phyloP scores from a whole-genome alignment of 2,797 vertebrate genomes.

The Benthosema pterotum region DNA sequence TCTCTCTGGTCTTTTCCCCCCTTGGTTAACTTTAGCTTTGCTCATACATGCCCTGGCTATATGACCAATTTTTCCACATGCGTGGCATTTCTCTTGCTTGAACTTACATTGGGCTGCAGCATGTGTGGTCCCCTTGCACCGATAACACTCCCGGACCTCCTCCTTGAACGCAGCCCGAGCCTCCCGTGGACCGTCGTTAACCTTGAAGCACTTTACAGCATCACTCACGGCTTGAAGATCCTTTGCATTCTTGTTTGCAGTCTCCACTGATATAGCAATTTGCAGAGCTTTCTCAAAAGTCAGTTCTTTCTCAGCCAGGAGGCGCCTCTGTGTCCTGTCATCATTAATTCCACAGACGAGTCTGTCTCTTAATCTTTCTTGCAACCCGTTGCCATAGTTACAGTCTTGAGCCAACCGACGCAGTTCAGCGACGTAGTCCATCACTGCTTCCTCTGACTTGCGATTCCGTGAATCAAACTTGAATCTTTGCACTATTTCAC shows the following conservation, averaged over 20 bases:
- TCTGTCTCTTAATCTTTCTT: conserved; percentile 14
- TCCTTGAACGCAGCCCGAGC: not conserved
- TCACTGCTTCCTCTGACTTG: conserved; percentile 3
- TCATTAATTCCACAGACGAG: conserved; percentile 17
- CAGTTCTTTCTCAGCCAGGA: conserved; percentile 6
- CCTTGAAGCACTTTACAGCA: not conserved
- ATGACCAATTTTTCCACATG: conserved; percentile 30
- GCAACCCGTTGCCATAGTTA: conserved; percentile 2
- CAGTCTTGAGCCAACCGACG: not conserved
- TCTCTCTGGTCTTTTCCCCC: not conserved
- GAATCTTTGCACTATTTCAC: no score
- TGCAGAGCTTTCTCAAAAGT: conserved; percentile 13
- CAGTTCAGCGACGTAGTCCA: conserved; percentile 1
- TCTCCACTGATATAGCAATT: conserved; percentile 1
- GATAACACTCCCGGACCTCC: conserved; percentile 9
- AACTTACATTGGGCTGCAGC: conserved; percentile 13
- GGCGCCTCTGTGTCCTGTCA: conserved; percentile 11
- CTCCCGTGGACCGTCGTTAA: conserved; percentile 17
- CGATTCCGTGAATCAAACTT: not conserved
- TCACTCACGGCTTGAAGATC: not conserved
- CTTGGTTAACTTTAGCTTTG: not conserved
- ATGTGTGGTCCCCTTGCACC: conserved; percentile 14
- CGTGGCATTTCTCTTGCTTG: conserved; percentile 21
- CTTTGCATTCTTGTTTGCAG: conserved; percentile 8
- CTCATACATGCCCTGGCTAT: conserved; percentile 8